phyloP scores from a whole-genome alignment of 2,888 invertebrate species.

The Heliconius ismenius region DNA sequence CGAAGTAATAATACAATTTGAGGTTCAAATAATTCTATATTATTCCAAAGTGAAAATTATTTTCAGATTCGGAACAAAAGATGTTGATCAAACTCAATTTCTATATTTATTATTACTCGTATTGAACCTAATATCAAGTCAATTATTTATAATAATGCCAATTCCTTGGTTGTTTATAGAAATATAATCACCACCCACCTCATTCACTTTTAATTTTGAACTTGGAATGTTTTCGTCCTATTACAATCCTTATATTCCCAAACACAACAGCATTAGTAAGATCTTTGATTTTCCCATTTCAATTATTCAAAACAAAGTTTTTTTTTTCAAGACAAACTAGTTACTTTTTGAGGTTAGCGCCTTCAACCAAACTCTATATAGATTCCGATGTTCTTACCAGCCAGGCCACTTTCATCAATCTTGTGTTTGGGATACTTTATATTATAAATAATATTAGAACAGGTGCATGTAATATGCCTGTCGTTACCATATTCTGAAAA shows the following conservation, averaged over 20 bases:
- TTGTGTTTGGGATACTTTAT: background rate
- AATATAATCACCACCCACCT: background rate
- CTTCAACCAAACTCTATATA: too few species aligned
- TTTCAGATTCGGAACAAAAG: background rate
- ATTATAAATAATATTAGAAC: background rate
- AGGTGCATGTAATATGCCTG: background rate
- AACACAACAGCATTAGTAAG: too few species aligned
- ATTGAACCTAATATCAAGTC: background rate
- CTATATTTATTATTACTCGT: slow-evolving; percentile 7
- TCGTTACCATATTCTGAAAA: background rate
- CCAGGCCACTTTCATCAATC: background rate
- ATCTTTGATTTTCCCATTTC: too few species aligned
- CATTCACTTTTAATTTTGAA: too few species aligned
- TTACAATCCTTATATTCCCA: too few species aligned
- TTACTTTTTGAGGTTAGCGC: too few species aligned
- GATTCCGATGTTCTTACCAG: background rate
- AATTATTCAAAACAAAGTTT: too few species aligned
- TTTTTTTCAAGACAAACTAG: too few species aligned
- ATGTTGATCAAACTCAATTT: slow-evolving; percentile 11
- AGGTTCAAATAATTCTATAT: slow-evolving; percentile 1
- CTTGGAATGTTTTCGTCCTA: too few species aligned
- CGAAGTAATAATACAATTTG: background rate
- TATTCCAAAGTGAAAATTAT: slow-evolving; percentile 3
- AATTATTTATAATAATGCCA: background rate
- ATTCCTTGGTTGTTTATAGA: background rate